These are phyloP conservation scores for Plusia festucae DNA, from an alignment of 2,888 invertebrate species.

Conservation along the genomic window DNA sequence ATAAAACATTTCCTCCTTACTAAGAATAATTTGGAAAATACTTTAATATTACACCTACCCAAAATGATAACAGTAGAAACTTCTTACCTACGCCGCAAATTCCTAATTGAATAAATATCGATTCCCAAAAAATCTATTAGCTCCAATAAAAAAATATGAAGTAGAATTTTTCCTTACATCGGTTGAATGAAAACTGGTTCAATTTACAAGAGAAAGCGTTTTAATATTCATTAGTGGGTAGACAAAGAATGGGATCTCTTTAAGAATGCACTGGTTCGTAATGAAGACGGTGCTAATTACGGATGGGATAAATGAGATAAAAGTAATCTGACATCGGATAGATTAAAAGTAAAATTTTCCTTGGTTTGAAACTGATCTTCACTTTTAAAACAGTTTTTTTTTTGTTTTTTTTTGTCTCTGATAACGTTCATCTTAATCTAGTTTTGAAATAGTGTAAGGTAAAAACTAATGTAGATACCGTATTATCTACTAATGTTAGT, in stretches of 20 bases:
- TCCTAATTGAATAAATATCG: background rate
- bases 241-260: conserved; percentile 17
- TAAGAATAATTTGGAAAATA: too few relatives aligned
- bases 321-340: conserved; percentile 28
- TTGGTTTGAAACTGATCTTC: conserved; percentile 7
- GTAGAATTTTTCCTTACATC: background rate
- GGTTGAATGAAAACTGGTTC: background rate
- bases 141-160: conserved; percentile 5
- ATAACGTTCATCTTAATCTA: too few relatives aligned
- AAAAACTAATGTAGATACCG: too few relatives aligned
- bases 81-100: background rate
- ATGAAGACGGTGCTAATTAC: conserved; percentile 32
- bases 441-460: too few relatives aligned
- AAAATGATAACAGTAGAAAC: background rate
- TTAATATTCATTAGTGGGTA: conserved; percentile 33
- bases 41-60: too few relatives aligned
- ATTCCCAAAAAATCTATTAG: background rate
- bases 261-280: conserved; percentile 22
- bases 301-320: conserved; percentile 26
- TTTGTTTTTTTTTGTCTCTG: too few relatives aligned
- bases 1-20: background rate
- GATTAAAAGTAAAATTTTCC: conserved; percentile 14
- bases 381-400: background rate
- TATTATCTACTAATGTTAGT: too few relatives aligned
- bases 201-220: conserved; percentile 18